phyloP scores from a whole-genome alignment of 2,888 invertebrate genomes.

The Protonemura montana region DNA sequence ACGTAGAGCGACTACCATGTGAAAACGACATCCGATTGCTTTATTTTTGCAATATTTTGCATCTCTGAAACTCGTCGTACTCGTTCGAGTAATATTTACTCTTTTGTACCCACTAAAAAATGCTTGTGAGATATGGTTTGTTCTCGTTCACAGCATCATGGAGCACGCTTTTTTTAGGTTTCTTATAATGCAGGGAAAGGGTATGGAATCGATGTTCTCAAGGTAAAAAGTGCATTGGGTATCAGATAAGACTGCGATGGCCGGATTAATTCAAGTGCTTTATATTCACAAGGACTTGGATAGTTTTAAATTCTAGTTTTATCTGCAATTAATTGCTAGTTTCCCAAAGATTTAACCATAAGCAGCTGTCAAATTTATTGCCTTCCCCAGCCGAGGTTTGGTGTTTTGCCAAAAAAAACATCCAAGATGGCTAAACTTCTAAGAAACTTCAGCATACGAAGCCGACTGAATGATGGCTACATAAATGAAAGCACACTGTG shows the following conservation, averaged over 20 bases:
- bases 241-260: neutral
- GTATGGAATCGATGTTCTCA: neutral
- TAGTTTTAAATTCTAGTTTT: too few relatives aligned
- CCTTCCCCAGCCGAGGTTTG: neutral
- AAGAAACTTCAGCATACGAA: neutral
- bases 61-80: too few relatives aligned
- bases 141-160: neutral
- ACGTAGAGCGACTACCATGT: too few relatives aligned
- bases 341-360: neutral
- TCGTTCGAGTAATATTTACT: neutral
- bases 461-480: neutral
- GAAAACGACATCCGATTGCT: too few relatives aligned
- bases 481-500: neutral
- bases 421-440: neutral
- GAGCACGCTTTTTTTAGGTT: too few relatives aligned
- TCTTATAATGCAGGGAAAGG: neutral
- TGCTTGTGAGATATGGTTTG: neutral
- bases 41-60: too few relatives aligned
- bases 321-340: neutral
- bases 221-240: neutral
- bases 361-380: neutral
- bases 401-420: neutral
- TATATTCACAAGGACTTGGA: too few relatives aligned
- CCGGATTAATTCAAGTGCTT: too few relatives aligned
- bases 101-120: neutral